Evolutionary conservation across 2,797 vertebrate genomes (phyloP), one percentile per base, ranked within the genome.

Genomic region (Micrastur ruficollis): DNA sequence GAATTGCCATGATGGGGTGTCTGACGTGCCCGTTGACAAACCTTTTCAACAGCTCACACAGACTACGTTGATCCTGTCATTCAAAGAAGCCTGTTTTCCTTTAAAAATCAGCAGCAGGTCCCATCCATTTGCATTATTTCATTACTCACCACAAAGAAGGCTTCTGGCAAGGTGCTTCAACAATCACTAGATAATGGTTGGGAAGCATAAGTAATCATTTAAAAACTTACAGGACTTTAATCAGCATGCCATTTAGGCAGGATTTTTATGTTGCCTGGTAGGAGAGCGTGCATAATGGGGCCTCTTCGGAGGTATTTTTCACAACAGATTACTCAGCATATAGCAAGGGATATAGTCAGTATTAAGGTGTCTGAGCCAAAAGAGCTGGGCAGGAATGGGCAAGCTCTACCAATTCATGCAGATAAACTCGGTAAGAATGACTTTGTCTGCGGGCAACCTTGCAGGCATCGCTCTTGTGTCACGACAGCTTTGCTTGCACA

Each of bases 321-420:
- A 62, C 95, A 97, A 70, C 75, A 96, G 97, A 94, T 97, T 96
- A 97, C 92, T 96, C 94, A 94, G 95, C 96, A 96, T 95, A 96
- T 92, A 96, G 91, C 74, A 11, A 91, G 93, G 97, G 96, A 96
- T 96, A 96, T 96, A 96, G 71, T 93, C 84, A 97, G 95, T 81
- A 94, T 97, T 96, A 96, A 95, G 90, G 84, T 83, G 95, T 96
- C 95, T 96, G 92, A 97, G 96, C 96, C 95, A 97, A 94, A 92
- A 96, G 90, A 86, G 56, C 89, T 87, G 92, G 95, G 97, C 94
- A 97, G 96, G 97, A 96, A 96, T 40, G 66, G 96, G 95, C 96
- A 97, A 75, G 94, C 94, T 97, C 93, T 19, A 87, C 84, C 89
- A 93, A 91, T 91, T 97, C 93, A 89, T 42, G 92, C 84, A 95